These are phyloP conservation scores for Eristalis intricaria DNA, from an alignment of 2,888 invertebrate genomes.

Conservation along the genomic window DNA sequence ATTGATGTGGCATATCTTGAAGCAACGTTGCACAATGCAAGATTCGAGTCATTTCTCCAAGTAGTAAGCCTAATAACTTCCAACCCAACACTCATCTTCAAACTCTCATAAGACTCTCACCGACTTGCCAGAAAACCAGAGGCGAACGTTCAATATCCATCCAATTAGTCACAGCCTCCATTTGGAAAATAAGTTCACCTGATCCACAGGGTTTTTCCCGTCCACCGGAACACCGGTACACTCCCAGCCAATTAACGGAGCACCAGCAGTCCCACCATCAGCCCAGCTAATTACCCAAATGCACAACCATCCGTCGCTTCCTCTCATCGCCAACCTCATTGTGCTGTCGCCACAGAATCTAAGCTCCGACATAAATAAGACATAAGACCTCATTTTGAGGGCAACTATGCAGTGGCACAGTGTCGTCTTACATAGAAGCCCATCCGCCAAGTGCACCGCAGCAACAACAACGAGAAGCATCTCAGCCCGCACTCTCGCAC, in stretches of 20 bases:
- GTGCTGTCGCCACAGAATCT: not conserved
- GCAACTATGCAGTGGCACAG: slow-evolving; percentile 10
- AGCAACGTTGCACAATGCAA: too few relatives aligned
- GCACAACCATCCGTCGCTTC: not conserved
- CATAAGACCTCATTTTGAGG: not conserved
- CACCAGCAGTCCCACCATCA: not conserved
- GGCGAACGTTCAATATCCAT: not conserved
- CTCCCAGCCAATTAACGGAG: not conserved
- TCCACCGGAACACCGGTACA: not conserved
- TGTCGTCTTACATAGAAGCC: slow-evolving; percentile 54
- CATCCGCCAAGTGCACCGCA: slow-evolving; percentile 2
- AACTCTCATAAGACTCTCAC: not conserved
- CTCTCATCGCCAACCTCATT: not conserved
- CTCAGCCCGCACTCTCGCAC: slow-evolving; percentile 24
- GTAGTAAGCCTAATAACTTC: too few relatives aligned
- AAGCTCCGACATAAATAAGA: slow-evolving; percentile 25
- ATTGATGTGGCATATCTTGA: too few relatives aligned
- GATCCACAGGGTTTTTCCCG: not conserved
- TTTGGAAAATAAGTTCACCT: not conserved
- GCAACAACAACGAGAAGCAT: not conserved
- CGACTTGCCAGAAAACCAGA: not conserved
- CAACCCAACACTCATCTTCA: too few relatives aligned
- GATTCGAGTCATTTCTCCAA: too few relatives aligned
- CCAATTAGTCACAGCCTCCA: not conserved
- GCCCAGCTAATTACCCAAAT: not conserved